Percentiles rank a stretch among this genome's conserved stretches.
Evolutionary conservation across 2,888 invertebrate species (phyloP).

Genomic region (Latheticus oryzae): DNA sequence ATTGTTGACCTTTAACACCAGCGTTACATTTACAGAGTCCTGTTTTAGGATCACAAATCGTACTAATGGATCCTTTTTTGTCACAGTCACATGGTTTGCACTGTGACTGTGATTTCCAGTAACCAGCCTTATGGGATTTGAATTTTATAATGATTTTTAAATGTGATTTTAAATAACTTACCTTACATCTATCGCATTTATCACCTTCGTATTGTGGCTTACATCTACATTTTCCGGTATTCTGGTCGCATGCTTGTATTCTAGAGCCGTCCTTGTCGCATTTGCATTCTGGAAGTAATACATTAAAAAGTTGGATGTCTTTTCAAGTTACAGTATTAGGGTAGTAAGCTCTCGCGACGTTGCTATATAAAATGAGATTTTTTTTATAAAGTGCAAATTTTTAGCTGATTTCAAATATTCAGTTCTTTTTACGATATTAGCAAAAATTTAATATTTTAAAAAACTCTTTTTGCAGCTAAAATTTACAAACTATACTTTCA

Average conservation of each 20-base stretch:
- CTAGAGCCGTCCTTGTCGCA: constrained; percentile 82
- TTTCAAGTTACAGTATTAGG: no score
- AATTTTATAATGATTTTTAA: constrained; percentile 27
- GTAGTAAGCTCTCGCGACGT: no score
- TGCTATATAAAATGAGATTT: no score
- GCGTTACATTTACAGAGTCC: constrained; percentile 84
- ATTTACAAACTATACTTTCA: no score
- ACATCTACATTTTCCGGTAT: constrained; percentile 83
- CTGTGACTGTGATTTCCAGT: constrained; percentile 83
- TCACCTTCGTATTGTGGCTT: constrained; percentile 77
- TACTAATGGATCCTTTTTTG: constrained; percentile 71
- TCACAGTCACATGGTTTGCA: constrained; percentile 89
- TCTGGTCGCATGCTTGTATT: constrained; percentile 78
- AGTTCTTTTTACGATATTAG: no score
- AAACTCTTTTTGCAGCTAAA: no score
- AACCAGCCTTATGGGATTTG: constrained; percentile 70
- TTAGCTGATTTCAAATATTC: no score
- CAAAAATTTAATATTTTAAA: no score
- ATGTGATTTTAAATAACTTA: constrained; percentile 58
- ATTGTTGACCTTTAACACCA: constrained; percentile 79
- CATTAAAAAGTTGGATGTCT: no score
- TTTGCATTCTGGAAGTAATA: constrained; percentile 83
- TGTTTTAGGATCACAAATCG: constrained; percentile 78
- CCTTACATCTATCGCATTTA: constrained; percentile 82
- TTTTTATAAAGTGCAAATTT: no score